These are phyloP conservation scores for Drosophila fuyamai DNA, from an alignment of 1,140 invertebrate species.

Conservation along the genomic window DNA sequence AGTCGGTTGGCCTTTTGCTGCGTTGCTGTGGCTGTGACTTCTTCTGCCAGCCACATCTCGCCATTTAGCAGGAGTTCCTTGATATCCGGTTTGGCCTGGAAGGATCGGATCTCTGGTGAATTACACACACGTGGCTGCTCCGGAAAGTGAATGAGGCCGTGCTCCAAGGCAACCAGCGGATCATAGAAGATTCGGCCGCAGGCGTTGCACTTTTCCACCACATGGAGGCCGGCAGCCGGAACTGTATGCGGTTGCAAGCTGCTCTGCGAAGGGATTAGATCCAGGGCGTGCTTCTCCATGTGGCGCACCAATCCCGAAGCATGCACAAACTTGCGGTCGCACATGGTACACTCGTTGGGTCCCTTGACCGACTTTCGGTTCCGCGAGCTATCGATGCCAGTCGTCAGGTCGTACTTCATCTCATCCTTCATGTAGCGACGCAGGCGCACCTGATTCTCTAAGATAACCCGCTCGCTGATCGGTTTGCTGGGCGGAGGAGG, in stretches of 20 bases:
- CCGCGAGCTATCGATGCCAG: conserved; percentile 30
- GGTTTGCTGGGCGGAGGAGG: conserved; percentile 12
- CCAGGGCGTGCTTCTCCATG: conserved; percentile 82
- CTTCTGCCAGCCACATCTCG: conserved; percentile 4
- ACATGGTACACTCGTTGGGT: conserved; percentile 75
- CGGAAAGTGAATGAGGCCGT: conserved; percentile 48
- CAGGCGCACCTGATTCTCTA: conserved; percentile 74
- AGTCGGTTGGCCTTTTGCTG: background rate
- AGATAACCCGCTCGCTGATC: conserved; percentile 47
- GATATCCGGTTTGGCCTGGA: background rate
- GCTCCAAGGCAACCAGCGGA: conserved; percentile 44
- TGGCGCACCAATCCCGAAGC: conserved; percentile 77
- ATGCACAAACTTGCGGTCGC: conserved; percentile 82
- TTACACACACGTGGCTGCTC: background rate
- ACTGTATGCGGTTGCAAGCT: conserved; percentile 18
- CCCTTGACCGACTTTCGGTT: conserved; percentile 50
- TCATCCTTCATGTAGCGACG: conserved; percentile 76
- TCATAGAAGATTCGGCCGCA: conserved; percentile 76
- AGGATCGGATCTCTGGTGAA: background rate
- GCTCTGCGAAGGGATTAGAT: conserved; percentile 56
- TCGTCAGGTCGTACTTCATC: conserved; percentile 69
- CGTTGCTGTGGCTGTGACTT: no score
- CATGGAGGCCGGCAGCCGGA: conserved; percentile 32
- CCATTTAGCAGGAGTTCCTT: conserved; percentile 12
- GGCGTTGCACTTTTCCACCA: conserved; percentile 62